Evolutionary conservation across 2,797 vertebrate genomes (phyloP), one percentile per base, ranked within the genome.

Genomic region (Syngnathus acus): DNA sequence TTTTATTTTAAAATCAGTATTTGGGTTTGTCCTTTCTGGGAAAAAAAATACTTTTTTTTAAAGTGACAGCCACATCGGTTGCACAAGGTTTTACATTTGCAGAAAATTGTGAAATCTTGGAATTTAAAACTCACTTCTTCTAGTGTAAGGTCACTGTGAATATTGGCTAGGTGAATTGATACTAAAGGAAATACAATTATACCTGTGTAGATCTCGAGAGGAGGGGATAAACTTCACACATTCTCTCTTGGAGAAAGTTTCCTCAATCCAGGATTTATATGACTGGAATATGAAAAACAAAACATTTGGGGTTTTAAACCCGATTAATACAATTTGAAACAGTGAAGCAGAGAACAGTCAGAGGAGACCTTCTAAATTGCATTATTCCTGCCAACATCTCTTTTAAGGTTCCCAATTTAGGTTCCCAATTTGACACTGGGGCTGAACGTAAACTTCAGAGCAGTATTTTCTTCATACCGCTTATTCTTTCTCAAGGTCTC

Each of bases 201-300:
- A 98, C 97, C 95, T 95, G 92, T 97, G 97, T 63, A 90, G 83
- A 76, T 94, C 94, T 80, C 92, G 92, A 48, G 93, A 94, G 60
- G 83, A 91, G 38, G 93, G 91, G 75, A 97, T 91, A 70, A 97
- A 91, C 81, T 90, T 92, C 68, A 88, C 88, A 88, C 96, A 99
- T 80, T 99, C 96, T 85, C 96, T 93, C 87, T 93, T 98, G 83
- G 74, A 88, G 85, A 98, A 95, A 62, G 87, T 92, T 37, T 87
- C 92, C 88, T 97, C 94, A 0, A 97, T 96, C 97, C 95, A 98
- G 65, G 92, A 92, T 83, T 86, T 94, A 50, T 91, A 84, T 47
- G 88, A 85, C 94, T 98, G 77, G 42, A 84, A 82, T 71, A 82
- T 73, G 16, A 76, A 74, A 62, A 26, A 26, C 2, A 26, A 26